phyloP scores from a whole-genome alignment of 2,888 invertebrate species.

The Cerastis leucographa region DNA sequence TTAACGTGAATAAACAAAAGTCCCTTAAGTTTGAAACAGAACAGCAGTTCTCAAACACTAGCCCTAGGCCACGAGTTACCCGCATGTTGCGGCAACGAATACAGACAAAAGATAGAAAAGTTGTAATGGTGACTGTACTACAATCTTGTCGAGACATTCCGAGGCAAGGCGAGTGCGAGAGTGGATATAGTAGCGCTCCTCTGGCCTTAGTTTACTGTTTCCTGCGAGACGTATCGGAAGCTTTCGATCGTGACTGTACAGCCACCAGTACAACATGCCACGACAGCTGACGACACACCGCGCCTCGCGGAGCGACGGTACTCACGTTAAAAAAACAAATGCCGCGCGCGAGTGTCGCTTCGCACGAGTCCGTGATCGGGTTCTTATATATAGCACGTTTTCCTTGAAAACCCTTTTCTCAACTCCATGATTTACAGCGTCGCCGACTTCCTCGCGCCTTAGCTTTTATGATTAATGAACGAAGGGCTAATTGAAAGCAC shows the following conservation, averaged over 20 bases:
- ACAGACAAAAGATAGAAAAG: not conserved
- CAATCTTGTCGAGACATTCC: not conserved
- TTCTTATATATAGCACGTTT: not conserved
- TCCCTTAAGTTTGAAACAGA: slow-evolving; percentile 11
- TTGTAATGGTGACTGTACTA: not conserved
- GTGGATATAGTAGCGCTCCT: not conserved
- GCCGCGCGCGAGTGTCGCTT: not conserved
- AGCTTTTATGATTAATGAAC: slow-evolving; percentile 45
- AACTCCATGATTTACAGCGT: slow-evolving; percentile 36
- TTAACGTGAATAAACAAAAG: slow-evolving; percentile 14
- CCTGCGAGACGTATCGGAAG: not conserved
- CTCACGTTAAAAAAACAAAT: not conserved
- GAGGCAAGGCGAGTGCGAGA: not conserved
- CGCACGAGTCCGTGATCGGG: not conserved
- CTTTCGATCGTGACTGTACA: not conserved
- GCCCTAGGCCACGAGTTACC: not conserved
- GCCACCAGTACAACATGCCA: not conserved
- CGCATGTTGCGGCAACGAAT: not conserved
- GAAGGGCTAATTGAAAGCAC: slow-evolving; percentile 38
- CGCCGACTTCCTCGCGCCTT: slow-evolving; percentile 16
- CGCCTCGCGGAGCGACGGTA: not conserved
- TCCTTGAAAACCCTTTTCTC: not conserved
- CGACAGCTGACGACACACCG: not conserved
- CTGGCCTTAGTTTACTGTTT: not conserved
- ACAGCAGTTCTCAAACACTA: slow-evolving; percentile 17